Conservation (phyloP, 2,888 invertebrate species). For the Phalera bucephala region DNA sequence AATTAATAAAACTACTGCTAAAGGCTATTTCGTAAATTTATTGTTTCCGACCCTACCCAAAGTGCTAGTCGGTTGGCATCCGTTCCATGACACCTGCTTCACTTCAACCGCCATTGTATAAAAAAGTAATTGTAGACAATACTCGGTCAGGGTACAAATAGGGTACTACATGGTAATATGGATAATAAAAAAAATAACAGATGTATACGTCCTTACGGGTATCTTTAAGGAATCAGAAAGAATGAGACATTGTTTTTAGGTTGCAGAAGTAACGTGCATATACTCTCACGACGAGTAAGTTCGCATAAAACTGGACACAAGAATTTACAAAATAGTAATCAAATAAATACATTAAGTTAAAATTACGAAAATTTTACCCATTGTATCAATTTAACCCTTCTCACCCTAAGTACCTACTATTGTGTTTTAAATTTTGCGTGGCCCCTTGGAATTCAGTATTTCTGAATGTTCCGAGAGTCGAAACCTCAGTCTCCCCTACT, state of each 20-base stretch:
- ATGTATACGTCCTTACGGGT: too few species aligned
- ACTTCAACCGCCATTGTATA: conserved; percentile 16
- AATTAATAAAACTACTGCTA: conserved; percentile 5
- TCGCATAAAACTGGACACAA: too few species aligned
- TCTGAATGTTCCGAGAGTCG: conserved; percentile 22
- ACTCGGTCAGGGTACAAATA: not conserved
- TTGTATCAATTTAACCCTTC: conserved; percentile 41
- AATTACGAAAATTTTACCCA: conserved; percentile 12
- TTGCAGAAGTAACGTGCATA: too few species aligned
- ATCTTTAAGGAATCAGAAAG: too few species aligned
- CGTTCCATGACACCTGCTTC: conserved; percentile 48
- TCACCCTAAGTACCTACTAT: conserved; percentile 38
- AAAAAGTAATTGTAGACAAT: conserved; percentile 8
- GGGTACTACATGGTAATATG: not conserved
- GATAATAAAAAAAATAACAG: not conserved
- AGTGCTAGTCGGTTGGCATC: conserved; percentile 35
- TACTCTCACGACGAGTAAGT: too few species aligned
- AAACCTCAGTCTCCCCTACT: conserved; percentile 27
- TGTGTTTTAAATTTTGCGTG: conserved; percentile 38
- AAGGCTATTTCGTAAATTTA: conserved; percentile 38
- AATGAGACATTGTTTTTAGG: too few species aligned
- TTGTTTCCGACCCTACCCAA: conserved; percentile 45
- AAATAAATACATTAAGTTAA: too few species aligned
- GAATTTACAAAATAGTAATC: too few species aligned
- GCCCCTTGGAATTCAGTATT: conserved; percentile 28